Percentiles rank a stretch among this genome's conserved stretches.
Evolutionary conservation across 2,888 invertebrate genomes (phyloP).

Genomic region (Andricus curvator): DNA sequence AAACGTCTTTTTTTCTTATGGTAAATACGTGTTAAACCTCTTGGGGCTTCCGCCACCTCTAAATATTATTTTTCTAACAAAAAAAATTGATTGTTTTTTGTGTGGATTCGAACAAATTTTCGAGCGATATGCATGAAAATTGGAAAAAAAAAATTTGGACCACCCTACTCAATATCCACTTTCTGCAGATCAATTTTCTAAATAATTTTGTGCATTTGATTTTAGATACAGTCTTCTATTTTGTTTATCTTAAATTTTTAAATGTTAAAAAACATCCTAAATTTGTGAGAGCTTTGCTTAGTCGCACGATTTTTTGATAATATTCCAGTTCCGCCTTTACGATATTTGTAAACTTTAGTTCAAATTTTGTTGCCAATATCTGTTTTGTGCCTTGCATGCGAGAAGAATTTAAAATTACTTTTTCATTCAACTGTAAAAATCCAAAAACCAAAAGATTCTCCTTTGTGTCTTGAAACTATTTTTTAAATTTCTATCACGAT

Average conservation of each 20-base stretch:
- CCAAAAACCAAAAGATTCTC: background rate
- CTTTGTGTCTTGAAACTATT: background rate
- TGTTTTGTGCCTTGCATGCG: conserved; percentile 15
- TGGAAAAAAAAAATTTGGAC: too few relatives aligned
- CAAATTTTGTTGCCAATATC: background rate
- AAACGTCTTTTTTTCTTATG: too few relatives aligned
- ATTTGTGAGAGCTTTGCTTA: background rate
- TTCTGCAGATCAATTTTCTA: conserved; percentile 14
- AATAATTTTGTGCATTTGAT: background rate
- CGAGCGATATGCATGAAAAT: too few relatives aligned
- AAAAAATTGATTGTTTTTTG: too few relatives aligned
- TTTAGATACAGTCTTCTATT: background rate
- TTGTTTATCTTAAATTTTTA: background rate
- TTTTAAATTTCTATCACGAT: background rate
- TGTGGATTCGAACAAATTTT: too few relatives aligned
- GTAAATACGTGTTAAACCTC: too few relatives aligned
- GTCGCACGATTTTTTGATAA: conserved; percentile 18
- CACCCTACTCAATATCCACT: background rate
- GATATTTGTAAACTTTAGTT: background rate
- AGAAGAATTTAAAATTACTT: background rate
- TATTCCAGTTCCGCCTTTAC: background rate
- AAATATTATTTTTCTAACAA: too few relatives aligned
- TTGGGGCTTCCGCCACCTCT: too few relatives aligned
- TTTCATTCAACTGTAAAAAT: conserved; percentile 6
- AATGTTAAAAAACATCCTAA: background rate